Evolutionary conservation across 30 jellyfish, hydroid and myxozoan genomes (phyloP).

Genomic region (Catostylus mosaicus): DNA sequence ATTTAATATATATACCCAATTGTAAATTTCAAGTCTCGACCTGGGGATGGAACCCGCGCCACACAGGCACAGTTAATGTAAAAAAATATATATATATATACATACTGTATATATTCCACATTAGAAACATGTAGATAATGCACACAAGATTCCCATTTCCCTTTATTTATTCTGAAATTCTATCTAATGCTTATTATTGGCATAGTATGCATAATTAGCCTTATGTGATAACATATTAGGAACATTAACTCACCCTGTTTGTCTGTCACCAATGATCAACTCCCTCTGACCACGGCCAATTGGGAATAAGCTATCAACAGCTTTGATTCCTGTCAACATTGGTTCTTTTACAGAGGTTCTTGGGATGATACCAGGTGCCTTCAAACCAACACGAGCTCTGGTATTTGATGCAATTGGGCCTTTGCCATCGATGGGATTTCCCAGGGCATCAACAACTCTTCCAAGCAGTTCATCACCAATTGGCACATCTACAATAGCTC

Average conservation of each 20-base stretch:
- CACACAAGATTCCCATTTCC: no score
- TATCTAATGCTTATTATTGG: no score
- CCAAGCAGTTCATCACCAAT: slow-evolving; percentile 98
- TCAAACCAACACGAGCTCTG: slow-evolving; percentile 97
- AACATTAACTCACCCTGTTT: slow-evolving; percentile 76
- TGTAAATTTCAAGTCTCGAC: no score
- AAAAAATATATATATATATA: no score
- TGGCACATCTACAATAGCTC: slow-evolving; percentile 99
- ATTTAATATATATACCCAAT: no score
- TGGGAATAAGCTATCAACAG: slow-evolving; percentile 99
- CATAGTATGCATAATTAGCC: no score
- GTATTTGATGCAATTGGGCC: slow-evolving; percentile 85
- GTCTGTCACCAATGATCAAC: slow-evolving; percentile 99
- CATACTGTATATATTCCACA: no score
- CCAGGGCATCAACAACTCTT: slow-evolving; percentile 99
- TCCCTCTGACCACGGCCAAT: slow-evolving; percentile 99
- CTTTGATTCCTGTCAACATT: slow-evolving; percentile 99
- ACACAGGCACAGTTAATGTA: no score
- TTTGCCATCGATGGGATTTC: slow-evolving; percentile 98
- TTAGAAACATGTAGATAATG: no score
- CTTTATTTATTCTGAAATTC: no score
- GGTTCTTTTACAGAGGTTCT: slow-evolving; percentile 99
- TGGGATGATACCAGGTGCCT: slow-evolving; percentile 99
- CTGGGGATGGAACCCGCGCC: no score
- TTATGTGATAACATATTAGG: neutral